These are phyloP conservation scores for Mycalesis mineus DNA, from an alignment of 2,888 invertebrate species.

Conservation along the genomic window DNA sequence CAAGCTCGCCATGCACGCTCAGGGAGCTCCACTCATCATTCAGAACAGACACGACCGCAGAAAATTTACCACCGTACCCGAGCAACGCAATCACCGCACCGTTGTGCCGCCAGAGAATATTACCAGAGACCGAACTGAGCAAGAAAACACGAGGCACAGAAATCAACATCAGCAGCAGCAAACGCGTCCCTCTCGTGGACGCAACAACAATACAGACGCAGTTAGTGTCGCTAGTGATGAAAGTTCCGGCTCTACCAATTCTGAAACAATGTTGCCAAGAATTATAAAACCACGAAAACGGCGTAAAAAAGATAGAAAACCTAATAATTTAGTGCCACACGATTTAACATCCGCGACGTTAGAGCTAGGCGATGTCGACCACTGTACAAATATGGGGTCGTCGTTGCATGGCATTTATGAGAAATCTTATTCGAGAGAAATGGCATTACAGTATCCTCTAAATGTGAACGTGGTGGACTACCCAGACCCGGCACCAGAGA, in stretches of 20 bases:
- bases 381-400: slow-evolving; percentile 59
- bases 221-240: slow-evolving; percentile 87
- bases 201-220: slow-evolving; percentile 81
- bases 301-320: slow-evolving; percentile 92
- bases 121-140: slow-evolving; percentile 57
- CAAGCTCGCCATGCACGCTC: slow-evolving; percentile 88
- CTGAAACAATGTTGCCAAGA: slow-evolving; percentile 88
- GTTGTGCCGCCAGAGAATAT: slow-evolving; percentile 52
- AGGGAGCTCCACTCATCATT: slow-evolving; percentile 90
- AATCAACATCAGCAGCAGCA: slow-evolving; percentile 67
- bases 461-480: slow-evolving; percentile 68
- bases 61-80: slow-evolving; percentile 64
- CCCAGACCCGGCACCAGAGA: slow-evolving; percentile 58
- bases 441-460: slow-evolving; percentile 70
- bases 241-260: slow-evolving; percentile 81
- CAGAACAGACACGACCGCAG: slow-evolving; percentile 80
- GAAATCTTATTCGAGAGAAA: slow-evolving; percentile 71
- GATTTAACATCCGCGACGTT: slow-evolving; percentile 59
- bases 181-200: slow-evolving; percentile 62
- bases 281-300: slow-evolving; percentile 94
- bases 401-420: slow-evolving; percentile 63
- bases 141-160: slow-evolving; percentile 62
- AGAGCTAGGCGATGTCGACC: slow-evolving; percentile 67
- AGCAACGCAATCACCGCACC: slow-evolving; percentile 63
- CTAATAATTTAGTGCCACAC: slow-evolving; percentile 74